A percentile compares a stretch with the other conserved stretches of the same genome.
phyloP scores from a whole-genome alignment of 2,888 invertebrate species.

The Dione vanillae region DNA sequence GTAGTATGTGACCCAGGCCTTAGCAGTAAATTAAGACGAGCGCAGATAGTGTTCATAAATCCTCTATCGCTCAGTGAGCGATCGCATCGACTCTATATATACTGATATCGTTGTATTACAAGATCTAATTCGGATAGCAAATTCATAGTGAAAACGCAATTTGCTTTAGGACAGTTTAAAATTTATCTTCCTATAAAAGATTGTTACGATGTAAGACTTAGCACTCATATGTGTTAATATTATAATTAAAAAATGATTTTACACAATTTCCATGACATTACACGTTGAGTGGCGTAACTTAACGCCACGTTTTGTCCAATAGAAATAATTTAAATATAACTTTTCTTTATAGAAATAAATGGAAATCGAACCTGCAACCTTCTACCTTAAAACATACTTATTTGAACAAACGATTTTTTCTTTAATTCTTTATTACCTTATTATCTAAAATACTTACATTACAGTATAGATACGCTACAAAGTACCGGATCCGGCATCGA shows the following conservation, averaged over 20 bases:
- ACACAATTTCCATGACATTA: background rate
- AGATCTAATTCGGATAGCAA: constrained; percentile 36
- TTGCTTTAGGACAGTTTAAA: constrained; percentile 14
- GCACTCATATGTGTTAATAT: no score
- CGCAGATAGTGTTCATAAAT: constrained; percentile 55
- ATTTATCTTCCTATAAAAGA: constrained; percentile 8
- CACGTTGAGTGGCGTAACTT: background rate
- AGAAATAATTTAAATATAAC: background rate
- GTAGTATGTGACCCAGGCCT: constrained; percentile 44
- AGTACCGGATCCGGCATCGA: constrained; percentile 8
- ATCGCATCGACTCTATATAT: constrained; percentile 46
- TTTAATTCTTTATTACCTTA: background rate
- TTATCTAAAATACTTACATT: background rate
- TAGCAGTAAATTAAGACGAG: constrained; percentile 56
- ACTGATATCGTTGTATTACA: constrained; percentile 37
- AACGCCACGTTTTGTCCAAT: background rate
- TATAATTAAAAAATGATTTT: no score
- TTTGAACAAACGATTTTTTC: background rate
- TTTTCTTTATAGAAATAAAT: no score
- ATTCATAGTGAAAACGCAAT: constrained; percentile 9
- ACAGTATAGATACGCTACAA: background rate
- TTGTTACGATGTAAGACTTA: background rate
- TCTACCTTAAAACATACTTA: no score
- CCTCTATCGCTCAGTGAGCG: constrained; percentile 53
- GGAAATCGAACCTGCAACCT: no score